phyloP scores from a whole-genome alignment of 2,888 invertebrate species.

The Eugnorisma glareosa region DNA sequence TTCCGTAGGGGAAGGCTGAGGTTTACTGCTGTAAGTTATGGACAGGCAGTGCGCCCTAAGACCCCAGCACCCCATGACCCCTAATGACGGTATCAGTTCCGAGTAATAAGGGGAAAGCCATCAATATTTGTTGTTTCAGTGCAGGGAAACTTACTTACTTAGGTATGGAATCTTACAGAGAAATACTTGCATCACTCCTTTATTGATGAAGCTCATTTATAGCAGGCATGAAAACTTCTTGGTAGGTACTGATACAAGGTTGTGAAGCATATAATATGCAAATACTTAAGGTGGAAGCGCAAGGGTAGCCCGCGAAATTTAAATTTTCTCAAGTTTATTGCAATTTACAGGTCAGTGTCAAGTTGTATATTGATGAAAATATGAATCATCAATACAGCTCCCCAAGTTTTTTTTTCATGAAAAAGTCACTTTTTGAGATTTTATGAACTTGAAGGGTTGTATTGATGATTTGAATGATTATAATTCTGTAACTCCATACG shows the following conservation, averaged over 20 bases:
- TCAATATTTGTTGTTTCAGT: slow-evolving; percentile 48
- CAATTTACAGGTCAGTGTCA: no score
- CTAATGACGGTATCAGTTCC: slow-evolving; percentile 57
- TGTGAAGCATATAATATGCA: slow-evolving; percentile 12
- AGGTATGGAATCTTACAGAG: not conserved
- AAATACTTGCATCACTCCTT: not conserved
- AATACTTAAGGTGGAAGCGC: slow-evolving; percentile 12
- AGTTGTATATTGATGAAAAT: no score
- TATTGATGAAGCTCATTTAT: not conserved
- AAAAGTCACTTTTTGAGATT: no score
- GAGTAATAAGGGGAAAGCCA: slow-evolving; percentile 39
- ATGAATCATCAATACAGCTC: no score
- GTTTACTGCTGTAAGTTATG: slow-evolving; percentile 55
- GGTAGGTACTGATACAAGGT: slow-evolving; percentile 10
- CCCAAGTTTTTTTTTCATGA: no score
- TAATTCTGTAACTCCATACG: no score
- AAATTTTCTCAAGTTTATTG: no score
- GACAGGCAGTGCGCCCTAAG: slow-evolving; percentile 51
- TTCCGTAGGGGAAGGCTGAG: slow-evolving; percentile 50
- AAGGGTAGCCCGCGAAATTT: no score
- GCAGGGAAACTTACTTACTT: not conserved
- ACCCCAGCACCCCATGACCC: slow-evolving; percentile 51
- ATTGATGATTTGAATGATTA: no score
- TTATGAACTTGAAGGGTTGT: no score
- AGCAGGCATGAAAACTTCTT: not conserved